Evolutionary conservation across 2,888 invertebrate genomes (phyloP).

Genomic region (Ophioninae sp.): DNA sequence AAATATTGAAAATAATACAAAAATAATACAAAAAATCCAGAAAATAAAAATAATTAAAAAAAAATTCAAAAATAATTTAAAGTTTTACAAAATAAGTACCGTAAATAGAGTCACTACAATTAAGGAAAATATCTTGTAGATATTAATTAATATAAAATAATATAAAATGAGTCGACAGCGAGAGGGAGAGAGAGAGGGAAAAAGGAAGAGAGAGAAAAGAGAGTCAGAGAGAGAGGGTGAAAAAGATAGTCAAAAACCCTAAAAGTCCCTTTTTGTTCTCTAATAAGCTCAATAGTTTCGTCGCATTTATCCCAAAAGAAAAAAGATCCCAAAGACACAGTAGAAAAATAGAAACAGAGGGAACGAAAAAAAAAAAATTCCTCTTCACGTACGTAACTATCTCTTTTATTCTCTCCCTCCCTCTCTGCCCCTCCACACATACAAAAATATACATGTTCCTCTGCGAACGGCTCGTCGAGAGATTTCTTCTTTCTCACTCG

Average conservation of each 20-base stretch:
- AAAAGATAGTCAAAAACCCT: background rate
- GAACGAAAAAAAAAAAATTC: background rate
- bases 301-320: slow-evolving; percentile 4
- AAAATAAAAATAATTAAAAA: too few relatives aligned
- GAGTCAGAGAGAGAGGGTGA: background rate
- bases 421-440: too few relatives aligned
- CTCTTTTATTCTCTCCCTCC: slow-evolving; percentile 6
- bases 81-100: too few relatives aligned
- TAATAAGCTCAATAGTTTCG: slow-evolving; percentile 29
- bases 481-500: slow-evolving; percentile 42
- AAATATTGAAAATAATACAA: too few relatives aligned
- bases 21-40: too few relatives aligned
- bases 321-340: too few relatives aligned
- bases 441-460: background rate
- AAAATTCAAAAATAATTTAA: too few relatives aligned
- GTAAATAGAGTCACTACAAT: too few relatives aligned
- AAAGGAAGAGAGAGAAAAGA: background rate
- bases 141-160: too few relatives aligned
- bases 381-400: background rate
- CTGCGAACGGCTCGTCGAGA: background rate
- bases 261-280: slow-evolving; percentile 8
- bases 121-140: too few relatives aligned
- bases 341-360: background rate
- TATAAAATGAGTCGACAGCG: too few relatives aligned
- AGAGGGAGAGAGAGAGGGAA: slow-evolving; percentile 2